Base-by-base conservation (phyloP, 35 echinoderm and acorn worm genomes). In the Ptychodera flava region DNA sequence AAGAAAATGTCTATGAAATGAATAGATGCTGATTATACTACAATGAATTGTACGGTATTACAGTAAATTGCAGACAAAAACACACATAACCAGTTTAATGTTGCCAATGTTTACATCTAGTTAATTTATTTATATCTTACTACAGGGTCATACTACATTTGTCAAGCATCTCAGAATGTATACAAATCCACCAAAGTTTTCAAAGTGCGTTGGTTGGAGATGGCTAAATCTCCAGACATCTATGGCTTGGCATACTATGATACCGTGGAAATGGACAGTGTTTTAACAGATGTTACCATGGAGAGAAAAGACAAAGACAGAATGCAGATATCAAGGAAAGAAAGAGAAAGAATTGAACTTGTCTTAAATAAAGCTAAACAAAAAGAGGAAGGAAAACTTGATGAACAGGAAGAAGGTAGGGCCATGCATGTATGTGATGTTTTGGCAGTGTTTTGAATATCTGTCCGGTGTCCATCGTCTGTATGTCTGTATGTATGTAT, bases 161-260 rank as follows among this genome's bases (percentile, higher is more conserved):
- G 95, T 36, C 92, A 98, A 45, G 88, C 93, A 16, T 80, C 80
- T 30, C 93, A 98, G 82, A 89, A 92, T 36, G 95, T 98, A 16
- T 98, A 94, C 79, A 87, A 94, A 30, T 85, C 38, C 29, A 89
- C 86, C 33, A 90, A 90, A 32, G 81, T 78, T 35, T 78, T 98
- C 80, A 84, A 94, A 78, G 87, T 98, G 76, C 90, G 91, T 33
- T 98, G 95, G 95, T 81, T 98, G 80, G 95, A 98, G 79, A 31
- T 81, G 81, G 85, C 86, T 30, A 92, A 91, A 30, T 31, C 79
- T 16, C 89, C 90, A 0, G 90, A 86, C 35, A 76, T 94, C 84
- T 98, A 94, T 84, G 90, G 90, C 80, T 89, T 98, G 85, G 90
- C 88, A 22, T 98, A 94, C 82, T 83, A 89, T 31, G 95, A 98